Conservation (phyloP, 2,888 invertebrate species). For the Cheilosia vulpina region DNA sequence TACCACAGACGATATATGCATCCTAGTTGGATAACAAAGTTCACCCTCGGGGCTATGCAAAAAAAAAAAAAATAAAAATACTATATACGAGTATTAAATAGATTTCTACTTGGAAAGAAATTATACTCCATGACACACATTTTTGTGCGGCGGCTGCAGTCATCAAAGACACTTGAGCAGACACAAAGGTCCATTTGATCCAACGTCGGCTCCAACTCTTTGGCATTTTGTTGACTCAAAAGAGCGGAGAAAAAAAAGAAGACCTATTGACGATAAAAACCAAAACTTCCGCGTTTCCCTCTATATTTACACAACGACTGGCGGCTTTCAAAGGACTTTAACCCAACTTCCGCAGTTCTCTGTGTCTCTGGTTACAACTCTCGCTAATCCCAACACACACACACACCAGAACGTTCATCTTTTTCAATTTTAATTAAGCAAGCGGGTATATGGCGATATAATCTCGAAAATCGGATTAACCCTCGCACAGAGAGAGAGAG, state of each 20-base stretch:
- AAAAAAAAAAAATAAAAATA: background rate
- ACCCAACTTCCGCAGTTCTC: constrained; percentile 13
- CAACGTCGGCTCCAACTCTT: constrained; percentile 40
- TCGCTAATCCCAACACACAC: constrained; percentile 12
- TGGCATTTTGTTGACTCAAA: constrained; percentile 33
- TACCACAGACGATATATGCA: background rate
- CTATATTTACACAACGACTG: constrained; percentile 39
- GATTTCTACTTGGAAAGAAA: background rate
- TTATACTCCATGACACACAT: constrained; percentile 26
- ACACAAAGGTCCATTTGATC: constrained; percentile 61
- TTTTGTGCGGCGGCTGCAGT: constrained; percentile 14
- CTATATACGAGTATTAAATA: background rate
- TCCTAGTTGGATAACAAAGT: constrained; percentile 3
- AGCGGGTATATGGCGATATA: constrained; percentile 30
- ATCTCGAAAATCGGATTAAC: constrained; percentile 64
- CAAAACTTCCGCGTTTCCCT: constrained; percentile 47
- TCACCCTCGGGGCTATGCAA: background rate
- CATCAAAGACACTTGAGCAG: constrained; percentile 52
- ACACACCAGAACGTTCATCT: constrained; percentile 18
- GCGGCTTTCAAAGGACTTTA: constrained; percentile 33
- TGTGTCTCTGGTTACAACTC: constrained; percentile 24
- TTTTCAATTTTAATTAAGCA: constrained; percentile 67
- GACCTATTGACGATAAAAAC: constrained; percentile 29
- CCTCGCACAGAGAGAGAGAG: constrained; percentile 23
- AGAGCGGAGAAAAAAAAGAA: background rate